phyloP scores from a whole-genome alignment of 2,888 invertebrate genomes.

The Synanthedon myopaeformis region DNA sequence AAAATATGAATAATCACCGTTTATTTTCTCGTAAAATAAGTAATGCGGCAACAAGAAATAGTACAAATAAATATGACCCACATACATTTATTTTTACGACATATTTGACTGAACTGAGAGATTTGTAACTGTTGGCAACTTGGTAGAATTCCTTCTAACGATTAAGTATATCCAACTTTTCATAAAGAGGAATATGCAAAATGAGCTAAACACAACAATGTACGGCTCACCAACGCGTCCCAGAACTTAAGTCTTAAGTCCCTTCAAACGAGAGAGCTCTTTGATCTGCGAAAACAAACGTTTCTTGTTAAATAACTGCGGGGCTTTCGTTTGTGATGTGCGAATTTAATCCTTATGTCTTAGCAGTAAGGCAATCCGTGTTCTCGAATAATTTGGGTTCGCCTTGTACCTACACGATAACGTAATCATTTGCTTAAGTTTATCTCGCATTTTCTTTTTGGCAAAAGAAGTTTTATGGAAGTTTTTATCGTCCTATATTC shows the following conservation, averaged over 20 bases:
- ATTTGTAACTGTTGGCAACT: not conserved
- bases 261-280: not conserved
- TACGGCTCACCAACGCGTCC: not conserved
- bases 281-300: not conserved
- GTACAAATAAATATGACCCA: no score
- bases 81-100: no score
- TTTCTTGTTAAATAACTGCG: not conserved
- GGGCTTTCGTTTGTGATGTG: not conserved
- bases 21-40: no score
- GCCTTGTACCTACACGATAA: not conserved
- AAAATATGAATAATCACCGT: no score
- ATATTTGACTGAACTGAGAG: not conserved
- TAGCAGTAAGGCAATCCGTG: not conserved
- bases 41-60: no score
- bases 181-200: not conserved
- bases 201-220: not conserved
- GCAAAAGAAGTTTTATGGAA: not conserved
- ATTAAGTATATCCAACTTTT: conserved; percentile 6
- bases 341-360: conserved; percentile 4
- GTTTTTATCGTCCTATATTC: no score
- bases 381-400: not conserved
- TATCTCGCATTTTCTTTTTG: not conserved
- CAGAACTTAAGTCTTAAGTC: not conserved
- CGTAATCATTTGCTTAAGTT: not conserved
- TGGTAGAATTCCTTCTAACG: conserved; percentile 3